Conservation (phyloP, 2,888 invertebrate species). For the Chironomus tentans region DNA sequence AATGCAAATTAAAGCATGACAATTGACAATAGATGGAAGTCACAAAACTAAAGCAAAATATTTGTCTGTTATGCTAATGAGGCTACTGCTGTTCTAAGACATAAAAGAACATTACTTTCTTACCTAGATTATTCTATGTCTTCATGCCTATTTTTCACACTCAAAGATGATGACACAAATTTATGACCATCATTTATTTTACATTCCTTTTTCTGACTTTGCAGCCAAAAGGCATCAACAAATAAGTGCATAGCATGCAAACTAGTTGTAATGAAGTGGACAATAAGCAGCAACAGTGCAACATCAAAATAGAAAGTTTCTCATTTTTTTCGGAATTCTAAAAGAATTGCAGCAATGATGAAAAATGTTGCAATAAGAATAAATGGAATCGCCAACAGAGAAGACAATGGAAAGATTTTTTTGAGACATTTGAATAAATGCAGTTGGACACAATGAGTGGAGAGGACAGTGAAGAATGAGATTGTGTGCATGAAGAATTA, state of each 20-base stretch:
- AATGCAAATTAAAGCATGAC: background rate
- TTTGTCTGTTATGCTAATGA: constrained; percentile 1
- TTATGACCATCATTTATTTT: constrained; percentile 16
- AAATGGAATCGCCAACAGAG: background rate
- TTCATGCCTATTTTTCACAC: no score
- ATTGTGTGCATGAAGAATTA: constrained; percentile 4
- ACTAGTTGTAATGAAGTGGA: background rate
- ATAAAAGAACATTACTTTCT: background rate
- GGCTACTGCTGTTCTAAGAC: background rate
- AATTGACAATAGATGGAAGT: background rate
- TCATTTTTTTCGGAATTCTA: background rate
- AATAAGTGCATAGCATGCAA: background rate
- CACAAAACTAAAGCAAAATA: background rate
- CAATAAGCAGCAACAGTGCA: background rate
- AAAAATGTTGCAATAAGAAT: background rate
- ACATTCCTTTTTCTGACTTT: background rate
- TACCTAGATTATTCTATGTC: no score
- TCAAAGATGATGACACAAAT: background rate
- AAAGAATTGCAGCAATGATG: background rate
- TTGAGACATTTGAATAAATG: background rate
- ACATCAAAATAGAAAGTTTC: constrained; percentile 25
- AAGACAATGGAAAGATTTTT: background rate
- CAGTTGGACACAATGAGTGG: background rate
- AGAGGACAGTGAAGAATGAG: background rate
- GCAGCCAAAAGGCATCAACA: background rate